Evolutionary conservation across 2,888 invertebrate genomes (phyloP).

Genomic region (Tholera decimalis): DNA sequence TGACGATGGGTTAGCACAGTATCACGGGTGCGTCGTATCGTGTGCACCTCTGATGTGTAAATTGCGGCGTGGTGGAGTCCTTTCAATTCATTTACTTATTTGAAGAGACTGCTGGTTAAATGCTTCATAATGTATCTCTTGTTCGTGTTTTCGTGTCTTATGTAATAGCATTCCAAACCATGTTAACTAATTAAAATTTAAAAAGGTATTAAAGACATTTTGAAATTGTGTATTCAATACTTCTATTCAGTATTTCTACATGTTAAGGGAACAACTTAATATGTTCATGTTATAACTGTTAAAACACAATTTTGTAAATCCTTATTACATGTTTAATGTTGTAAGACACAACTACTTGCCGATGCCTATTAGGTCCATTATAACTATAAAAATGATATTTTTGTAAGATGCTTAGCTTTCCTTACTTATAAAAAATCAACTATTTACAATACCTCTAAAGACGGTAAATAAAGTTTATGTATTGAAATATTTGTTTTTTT

Average conservation of each 20-base stretch:
- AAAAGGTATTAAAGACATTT: constrained; percentile 41
- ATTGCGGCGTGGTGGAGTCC: constrained; percentile 57
- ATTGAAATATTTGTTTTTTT: constrained; percentile 72
- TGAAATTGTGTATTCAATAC: constrained; percentile 43
- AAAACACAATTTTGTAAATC: constrained; percentile 59
- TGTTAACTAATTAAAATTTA: constrained; percentile 39
- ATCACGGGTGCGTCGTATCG: constrained; percentile 40
- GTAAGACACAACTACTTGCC: constrained; percentile 78
- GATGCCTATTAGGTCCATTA: constrained; percentile 83
- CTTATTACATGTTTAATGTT: constrained; percentile 67
- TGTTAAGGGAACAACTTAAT: constrained; percentile 37
- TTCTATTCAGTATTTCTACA: constrained; percentile 43
- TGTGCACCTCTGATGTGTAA: constrained; percentile 37
- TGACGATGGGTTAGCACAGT: constrained; percentile 29
- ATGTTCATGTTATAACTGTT: constrained; percentile 58
- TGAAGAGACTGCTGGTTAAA: constrained; percentile 65
- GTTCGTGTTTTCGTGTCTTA: constrained; percentile 65
- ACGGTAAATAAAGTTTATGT: constrained; percentile 89
- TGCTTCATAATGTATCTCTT: constrained; percentile 67
- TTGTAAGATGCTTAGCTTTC: constrained; percentile 91
- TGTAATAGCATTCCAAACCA: constrained; percentile 77
- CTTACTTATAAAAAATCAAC: constrained; percentile 87
- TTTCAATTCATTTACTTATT: constrained; percentile 50
- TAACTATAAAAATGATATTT: constrained; percentile 86
- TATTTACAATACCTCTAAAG: constrained; percentile 88